A percentile compares a stretch with the other conserved stretches of the same genome.
Conservation (phyloP, 2,888 invertebrate species). For the Baccha elongata region DNA sequence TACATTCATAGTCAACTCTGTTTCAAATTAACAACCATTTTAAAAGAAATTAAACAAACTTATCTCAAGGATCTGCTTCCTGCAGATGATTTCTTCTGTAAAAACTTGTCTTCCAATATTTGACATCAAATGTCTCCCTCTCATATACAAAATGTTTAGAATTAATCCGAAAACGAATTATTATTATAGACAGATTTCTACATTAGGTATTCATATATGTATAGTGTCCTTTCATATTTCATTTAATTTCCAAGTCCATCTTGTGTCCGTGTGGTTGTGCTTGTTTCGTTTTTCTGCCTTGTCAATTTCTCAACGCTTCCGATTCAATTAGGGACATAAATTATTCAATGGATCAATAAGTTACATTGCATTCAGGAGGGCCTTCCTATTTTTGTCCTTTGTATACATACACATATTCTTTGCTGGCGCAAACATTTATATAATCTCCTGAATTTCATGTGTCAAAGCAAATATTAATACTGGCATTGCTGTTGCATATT, state of each 20-base stretch:
- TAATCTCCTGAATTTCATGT: conserved; percentile 11
- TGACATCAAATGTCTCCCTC: neutral
- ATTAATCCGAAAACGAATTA: neutral
- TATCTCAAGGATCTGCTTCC: too few species aligned
- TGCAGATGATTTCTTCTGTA: neutral
- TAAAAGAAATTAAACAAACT: too few species aligned
- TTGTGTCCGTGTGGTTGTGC: conserved; percentile 37
- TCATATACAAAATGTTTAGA: neutral
- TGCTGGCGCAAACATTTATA: too few species aligned
- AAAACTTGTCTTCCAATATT: neutral
- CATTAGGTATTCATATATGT: neutral
- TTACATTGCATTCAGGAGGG: conserved; percentile 57
- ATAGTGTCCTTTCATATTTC: neutral
- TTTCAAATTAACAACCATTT: too few species aligned
- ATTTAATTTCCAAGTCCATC: neutral
- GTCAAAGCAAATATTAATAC: conserved; percentile 54
- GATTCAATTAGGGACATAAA: conserved; percentile 70
- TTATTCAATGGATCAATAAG: conserved; percentile 72
- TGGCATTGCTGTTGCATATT: conserved; percentile 39
- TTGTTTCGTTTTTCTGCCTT: conserved; percentile 71
- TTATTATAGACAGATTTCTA: neutral
- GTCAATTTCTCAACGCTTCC: conserved; percentile 73
- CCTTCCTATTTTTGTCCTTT: neutral
- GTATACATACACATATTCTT: neutral
- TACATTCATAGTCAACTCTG: too few species aligned